A percentile compares a stretch with the other conserved stretches of the same genome.
These are phyloP conservation scores for Drosophila merina DNA, from an alignment of 2,888 invertebrate species.

Conservation along the genomic window DNA sequence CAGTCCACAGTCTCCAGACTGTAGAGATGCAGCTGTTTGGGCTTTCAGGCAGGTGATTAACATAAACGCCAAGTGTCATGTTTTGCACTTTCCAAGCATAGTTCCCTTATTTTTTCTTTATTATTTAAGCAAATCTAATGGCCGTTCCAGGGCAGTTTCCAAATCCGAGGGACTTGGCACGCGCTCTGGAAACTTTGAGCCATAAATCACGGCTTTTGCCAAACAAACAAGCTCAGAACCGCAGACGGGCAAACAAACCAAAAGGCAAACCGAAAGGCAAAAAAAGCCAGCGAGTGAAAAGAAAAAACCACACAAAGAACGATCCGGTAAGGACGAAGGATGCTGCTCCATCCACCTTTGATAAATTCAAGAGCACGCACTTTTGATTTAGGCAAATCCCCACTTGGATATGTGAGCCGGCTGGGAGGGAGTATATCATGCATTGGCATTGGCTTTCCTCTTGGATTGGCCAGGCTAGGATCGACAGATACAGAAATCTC, in stretches of 20 bases:
- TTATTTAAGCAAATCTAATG: slow-evolving; percentile 60
- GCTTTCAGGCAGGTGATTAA: slow-evolving; percentile 84
- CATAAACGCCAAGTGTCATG: slow-evolving; percentile 82
- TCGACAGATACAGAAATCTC: slow-evolving; percentile 72
- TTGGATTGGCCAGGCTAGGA: slow-evolving; percentile 19
- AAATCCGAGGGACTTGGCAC: slow-evolving; percentile 69
- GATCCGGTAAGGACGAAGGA: slow-evolving; percentile 13
- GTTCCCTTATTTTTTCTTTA: slow-evolving; percentile 9
- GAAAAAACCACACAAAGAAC: slow-evolving; percentile 33
- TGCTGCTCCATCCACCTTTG: slow-evolving; percentile 63
- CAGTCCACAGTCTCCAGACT: no score
- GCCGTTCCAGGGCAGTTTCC: slow-evolving; percentile 43
- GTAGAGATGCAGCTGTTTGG: slow-evolving; percentile 67
- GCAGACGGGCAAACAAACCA: slow-evolving; percentile 64
- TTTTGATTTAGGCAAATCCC: slow-evolving; percentile 77
- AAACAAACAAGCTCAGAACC: slow-evolving; percentile 69
- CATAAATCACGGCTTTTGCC: slow-evolving; percentile 83
- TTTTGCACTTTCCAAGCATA: slow-evolving; percentile 64
- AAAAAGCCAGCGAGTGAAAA: slow-evolving; percentile 25
- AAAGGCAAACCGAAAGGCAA: not conserved
- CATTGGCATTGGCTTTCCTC: slow-evolving; percentile 60
- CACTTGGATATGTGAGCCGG: slow-evolving; percentile 56
- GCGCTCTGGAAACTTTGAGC: slow-evolving; percentile 75
- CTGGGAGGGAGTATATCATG: slow-evolving; percentile 64
- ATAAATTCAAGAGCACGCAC: slow-evolving; percentile 79